phyloP scores from a whole-genome alignment of 2,113 vertebrate species.

The Anoura caudifer region DNA sequence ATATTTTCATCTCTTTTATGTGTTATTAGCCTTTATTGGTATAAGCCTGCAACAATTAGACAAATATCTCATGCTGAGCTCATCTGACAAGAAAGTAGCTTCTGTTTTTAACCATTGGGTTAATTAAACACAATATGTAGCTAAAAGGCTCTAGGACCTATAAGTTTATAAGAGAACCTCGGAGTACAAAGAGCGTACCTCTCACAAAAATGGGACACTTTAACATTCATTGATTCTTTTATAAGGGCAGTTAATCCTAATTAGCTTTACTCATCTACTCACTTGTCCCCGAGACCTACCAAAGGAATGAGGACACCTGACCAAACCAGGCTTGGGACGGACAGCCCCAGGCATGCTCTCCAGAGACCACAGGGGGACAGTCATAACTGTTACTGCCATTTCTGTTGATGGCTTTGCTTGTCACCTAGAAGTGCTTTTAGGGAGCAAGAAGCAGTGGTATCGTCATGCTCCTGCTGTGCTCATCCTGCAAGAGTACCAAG shows the following conservation, averaged over 20 bases:
- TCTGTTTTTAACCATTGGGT: not conserved
- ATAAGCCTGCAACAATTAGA: not conserved
- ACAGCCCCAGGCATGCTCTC: not conserved
- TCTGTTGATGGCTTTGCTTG: not conserved
- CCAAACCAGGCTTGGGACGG: not conserved
- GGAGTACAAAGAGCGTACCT: not conserved
- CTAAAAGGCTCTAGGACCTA: not conserved
- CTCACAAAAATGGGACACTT: not conserved
- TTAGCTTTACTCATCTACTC: not conserved
- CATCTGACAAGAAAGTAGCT: not conserved
- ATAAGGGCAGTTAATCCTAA: not conserved
- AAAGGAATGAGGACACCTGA: not conserved
- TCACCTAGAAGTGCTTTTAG: not conserved
- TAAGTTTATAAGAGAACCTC: not conserved
- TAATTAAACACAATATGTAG: not conserved
- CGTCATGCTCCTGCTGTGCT: not conserved
- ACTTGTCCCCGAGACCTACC: not conserved
- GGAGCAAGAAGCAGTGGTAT: not conserved
- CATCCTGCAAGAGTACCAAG: not conserved
- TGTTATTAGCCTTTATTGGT: not conserved
- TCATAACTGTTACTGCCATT: not conserved
- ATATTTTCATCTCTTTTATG: not conserved
- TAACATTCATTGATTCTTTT: not conserved
- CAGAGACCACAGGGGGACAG: not conserved
- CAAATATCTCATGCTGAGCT: slow-evolving; percentile 5